Evolutionary conservation across 92 coral and sea anemone species (phyloP), one percentile per base, ranked within the genome.

Genomic region (Actinernus sp.): DNA sequence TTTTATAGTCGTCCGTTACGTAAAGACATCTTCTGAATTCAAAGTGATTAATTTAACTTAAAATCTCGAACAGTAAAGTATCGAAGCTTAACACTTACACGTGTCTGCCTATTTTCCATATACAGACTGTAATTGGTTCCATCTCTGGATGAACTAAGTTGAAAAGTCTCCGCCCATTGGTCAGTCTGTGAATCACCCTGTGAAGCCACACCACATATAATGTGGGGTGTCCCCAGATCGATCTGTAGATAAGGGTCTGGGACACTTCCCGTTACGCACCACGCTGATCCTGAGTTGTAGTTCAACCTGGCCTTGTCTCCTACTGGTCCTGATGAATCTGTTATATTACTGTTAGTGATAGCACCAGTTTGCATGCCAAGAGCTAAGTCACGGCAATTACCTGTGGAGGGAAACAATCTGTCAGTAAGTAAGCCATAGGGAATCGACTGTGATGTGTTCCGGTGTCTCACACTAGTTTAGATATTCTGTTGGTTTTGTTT

Each of bases 191-290:
- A 38, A 21, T 52, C 32, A 17, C 74, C 63, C 34, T 26, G 56
- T n/a, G 70, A 39, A 4, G 70, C 46, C 39, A 62, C 3, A 19
- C 49, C 70, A 45, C 70, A 62, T 27, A 62, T 45, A 29, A 28
- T 29, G 22, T 43, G 39, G 0, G 41, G 53, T 19, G 47, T 31
- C n/a, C 32, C 26, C 28, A 62, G 53, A 19, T 41, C 55, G 13
- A 62, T 27, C 26, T 62, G 53, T 26, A 62, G 6, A 31, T 41
- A 62, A 24, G 55, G 70, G 2, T 37, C 23, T 1, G 34, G 4
- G 12, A 24, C 37, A 24, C 26, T 62, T 3, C 19, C 26, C 10
- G 11, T 18, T 5, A 39, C 55, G 27, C 70, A 62, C 70, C 70
- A 62, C 37, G 70, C 7, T 7, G 7, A 7, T 36, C 14, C 14